Base-by-base conservation (phyloP, 2,797 vertebrate genomes). In the Gymnothorax javanicus region DNA sequence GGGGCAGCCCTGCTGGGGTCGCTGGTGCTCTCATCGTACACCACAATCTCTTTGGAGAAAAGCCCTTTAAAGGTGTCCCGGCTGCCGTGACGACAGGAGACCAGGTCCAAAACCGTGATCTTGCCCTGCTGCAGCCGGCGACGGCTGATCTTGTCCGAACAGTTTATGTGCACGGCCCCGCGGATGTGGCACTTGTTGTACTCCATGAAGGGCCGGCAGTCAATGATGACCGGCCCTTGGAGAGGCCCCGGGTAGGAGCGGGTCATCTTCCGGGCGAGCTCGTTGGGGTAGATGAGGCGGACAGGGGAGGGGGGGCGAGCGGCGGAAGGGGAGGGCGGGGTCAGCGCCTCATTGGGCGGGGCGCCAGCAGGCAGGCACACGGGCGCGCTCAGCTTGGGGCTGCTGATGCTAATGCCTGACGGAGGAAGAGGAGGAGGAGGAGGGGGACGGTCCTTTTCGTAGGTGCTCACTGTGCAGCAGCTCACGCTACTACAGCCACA, bases 401-500 rank as follows among this genome's bases (percentile, higher is more conserved):
- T 94, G 88, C 96, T 95, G 92, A 96, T 97, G 69, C 97, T 96
- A 90, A 97, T 97, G 95, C 96, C 97, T 93, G 96, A 94, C 92
- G 96, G 95, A 43, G 33, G 33, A 43, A 43, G 33, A 43, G 33
- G 33, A 43, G 33, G 33, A 43, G 33, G 33, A 43, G 33, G 33
- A 43, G 33, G 33, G 33, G 33, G 33, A 90, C 87, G 85, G 96
- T 98, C 98, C 95, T 97, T 99, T 95, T 98, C 98, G 94, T 99
- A 99, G 56, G 97, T 97, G 95, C 97, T 97, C 96, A 99, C 97
- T 94, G 97, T 97, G 96, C 99, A 99, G 94, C 99, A 99, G 96
- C 98, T 99, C 94, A 97, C 97, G 94, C 97, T 98, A 97, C 98
- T 99, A 96, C 99, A 99, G 95, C 99, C 98, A 96, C 98, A 99